A percentile compares a stretch with the other conserved stretches of the same genome.
Evolutionary conservation across 2,888 invertebrate genomes (phyloP).

Genomic region (Caenorhabditis sp.): DNA sequence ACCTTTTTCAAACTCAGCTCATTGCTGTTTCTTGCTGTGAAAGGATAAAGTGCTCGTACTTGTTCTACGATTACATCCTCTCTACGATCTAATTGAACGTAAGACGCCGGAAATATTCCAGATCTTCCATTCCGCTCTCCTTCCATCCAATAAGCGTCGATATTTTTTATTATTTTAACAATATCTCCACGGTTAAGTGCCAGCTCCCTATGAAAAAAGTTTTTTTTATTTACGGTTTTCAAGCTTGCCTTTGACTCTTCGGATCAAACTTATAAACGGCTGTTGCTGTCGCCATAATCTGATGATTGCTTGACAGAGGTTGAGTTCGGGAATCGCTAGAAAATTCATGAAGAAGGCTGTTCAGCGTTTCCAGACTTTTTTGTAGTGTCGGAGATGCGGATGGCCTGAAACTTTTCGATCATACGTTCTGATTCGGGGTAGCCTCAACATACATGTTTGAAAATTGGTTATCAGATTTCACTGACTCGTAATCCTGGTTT

Average conservation of each 20-base stretch:
- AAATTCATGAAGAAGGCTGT: constrained; percentile 67
- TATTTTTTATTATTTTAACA: constrained; percentile 68
- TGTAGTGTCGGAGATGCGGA: no score
- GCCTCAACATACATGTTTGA: no score
- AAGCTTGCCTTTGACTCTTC: background rate
- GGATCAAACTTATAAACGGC: constrained; percentile 64
- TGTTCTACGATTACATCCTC: constrained; percentile 48
- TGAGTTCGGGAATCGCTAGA: constrained; percentile 1
- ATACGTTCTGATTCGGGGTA: no score
- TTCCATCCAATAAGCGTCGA: constrained; percentile 76
- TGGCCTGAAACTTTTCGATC: no score
- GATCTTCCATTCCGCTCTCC: constrained; percentile 74
- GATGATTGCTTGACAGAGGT: background rate
- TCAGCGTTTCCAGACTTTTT: constrained; percentile 59
- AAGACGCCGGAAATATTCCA: constrained; percentile 75
- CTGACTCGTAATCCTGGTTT: no score
- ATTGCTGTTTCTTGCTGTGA: constrained; percentile 71
- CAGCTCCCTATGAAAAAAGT: constrained; percentile 73
- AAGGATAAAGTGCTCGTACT: constrained; percentile 72
- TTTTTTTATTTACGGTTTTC: no score
- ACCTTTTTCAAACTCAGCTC: constrained; percentile 69
- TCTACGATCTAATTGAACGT: constrained; percentile 70
- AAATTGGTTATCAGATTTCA: no score
- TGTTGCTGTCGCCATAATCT: constrained; percentile 61
- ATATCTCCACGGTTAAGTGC: constrained; percentile 74